Conservation (phyloP, 1,140 invertebrate species). For the Ectropis grisescens region DNA sequence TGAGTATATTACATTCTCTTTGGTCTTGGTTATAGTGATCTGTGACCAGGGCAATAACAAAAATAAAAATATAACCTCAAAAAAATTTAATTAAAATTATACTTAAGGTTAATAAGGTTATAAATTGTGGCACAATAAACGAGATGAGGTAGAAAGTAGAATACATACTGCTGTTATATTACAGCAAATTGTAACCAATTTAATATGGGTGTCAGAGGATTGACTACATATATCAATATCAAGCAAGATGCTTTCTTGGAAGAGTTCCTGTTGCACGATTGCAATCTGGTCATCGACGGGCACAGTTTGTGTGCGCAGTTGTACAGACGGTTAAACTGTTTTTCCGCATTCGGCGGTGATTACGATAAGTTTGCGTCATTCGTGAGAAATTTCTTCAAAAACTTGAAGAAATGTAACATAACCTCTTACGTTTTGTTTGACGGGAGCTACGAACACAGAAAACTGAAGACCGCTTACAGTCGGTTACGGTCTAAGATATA, state of each 20-base stretch:
- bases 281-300: constrained; percentile 85
- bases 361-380: constrained; percentile 81
- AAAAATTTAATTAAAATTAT: too few relatives aligned
- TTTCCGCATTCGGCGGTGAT: constrained; percentile 87
- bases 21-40: too few relatives aligned
- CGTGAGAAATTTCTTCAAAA: constrained; percentile 79
- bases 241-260: constrained; percentile 77
- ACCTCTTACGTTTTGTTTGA: constrained; percentile 86
- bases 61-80: too few relatives aligned
- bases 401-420: constrained; percentile 80
- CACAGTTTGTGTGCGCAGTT: constrained; percentile 82
- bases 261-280: constrained; percentile 76
- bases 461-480: constrained; percentile 78
- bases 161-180: too few relatives aligned
- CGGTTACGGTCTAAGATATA: constrained; percentile 76
- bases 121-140: too few relatives aligned
- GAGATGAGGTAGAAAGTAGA: too few relatives aligned
- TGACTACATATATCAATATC: constrained; percentile 83
- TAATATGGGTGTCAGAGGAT: constrained; percentile 84
- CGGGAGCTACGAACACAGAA: constrained; percentile 83
- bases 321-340: constrained; percentile 74
- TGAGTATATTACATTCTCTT: too few relatives aligned
- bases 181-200: too few relatives aligned
- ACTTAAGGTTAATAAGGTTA: too few relatives aligned
- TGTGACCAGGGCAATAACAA: too few relatives aligned